These are phyloP conservation scores for Cybosia mesomella DNA, from an alignment of 2,888 invertebrate genomes.

Conservation along the genomic window DNA sequence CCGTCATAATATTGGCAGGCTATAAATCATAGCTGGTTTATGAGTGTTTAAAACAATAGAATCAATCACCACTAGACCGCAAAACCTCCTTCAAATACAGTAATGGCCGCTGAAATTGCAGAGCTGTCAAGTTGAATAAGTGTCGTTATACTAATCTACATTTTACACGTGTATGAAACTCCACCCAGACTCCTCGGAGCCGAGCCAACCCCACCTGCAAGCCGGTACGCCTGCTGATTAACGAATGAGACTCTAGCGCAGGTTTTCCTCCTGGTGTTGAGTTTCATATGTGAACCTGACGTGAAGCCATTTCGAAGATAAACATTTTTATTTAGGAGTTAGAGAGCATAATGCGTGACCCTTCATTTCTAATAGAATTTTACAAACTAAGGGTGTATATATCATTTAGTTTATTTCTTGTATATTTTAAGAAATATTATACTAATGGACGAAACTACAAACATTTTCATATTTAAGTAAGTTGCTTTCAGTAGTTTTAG, in stretches of 20 bases:
- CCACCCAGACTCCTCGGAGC: not conserved
- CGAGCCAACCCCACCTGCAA: not conserved
- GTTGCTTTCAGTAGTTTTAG: not conserved
- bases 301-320: too few relatives aligned
- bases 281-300: not conserved
- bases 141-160: not conserved
- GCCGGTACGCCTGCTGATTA: not conserved
- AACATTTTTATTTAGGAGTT: too few relatives aligned
- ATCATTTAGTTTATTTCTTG: too few relatives aligned
- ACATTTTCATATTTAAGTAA: not conserved
- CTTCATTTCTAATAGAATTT: too few relatives aligned
- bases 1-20: not conserved
- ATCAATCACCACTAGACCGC: not conserved
- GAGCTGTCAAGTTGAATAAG: not conserved
- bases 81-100: not conserved
- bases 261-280: too few relatives aligned
- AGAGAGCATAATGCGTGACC: too few relatives aligned
- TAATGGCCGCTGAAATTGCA: not conserved
- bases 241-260: not conserved
- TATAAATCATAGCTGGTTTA: not conserved
- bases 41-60: constrained; percentile 4
- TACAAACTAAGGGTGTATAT: too few relatives aligned
- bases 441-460: not conserved
- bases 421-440: not conserved
- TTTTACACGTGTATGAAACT: not conserved